Base-by-base conservation (phyloP, 2,888 invertebrate genomes). In the Mesorhabditis sp. region DNA sequence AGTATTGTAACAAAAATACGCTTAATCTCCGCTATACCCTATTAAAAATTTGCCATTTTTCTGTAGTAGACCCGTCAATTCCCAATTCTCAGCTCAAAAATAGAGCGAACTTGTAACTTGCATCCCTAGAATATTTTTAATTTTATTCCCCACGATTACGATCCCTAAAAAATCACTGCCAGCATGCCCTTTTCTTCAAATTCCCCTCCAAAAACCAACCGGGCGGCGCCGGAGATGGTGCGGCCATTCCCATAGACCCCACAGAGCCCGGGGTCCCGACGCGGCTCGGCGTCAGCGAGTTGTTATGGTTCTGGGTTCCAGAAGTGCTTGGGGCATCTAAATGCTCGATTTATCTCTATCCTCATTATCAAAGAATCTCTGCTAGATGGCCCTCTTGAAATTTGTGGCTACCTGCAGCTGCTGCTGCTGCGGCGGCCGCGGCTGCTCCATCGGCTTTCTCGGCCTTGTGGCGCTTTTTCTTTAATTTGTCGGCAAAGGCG, bases 401-500 rank as follows among this genome's bases (percentile, higher is more conserved):
- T n/a, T 58, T 13, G 64, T 4, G 62, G 65, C 41, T 66, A 67
- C 10, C 64, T 61, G 4, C 58, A 4, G 28, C 70, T 63, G 63
- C 61, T 28, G 68, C 70, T 43, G 68, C 72, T 0, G 68, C 67
- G 3, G 73, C 67, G 4, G 71, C 70, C n/a, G 71, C 73, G 4
- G 74, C 69, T 4, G 67, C 50, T 50, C 63, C 71, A 1, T 69
- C 74, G 0, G 44, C 64, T 41, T 70, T 69, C 15, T 78, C 76
- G 28, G 74, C 74, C 67, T 72, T 75, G 45, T 76, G 63, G 67
- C 75, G 76, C 62, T 80, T 50, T 50, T 81, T 79, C 73, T 84
- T 84, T 73, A 82, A 76, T 45, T 81, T 83, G 68, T 85, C 85
- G 61, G 83, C 83, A 61, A 81, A 80, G 4, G 80, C 84, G 41